These are phyloP conservation scores for Caenorhabditis panamensis DNA, from an alignment of 2,888 invertebrate genomes.

Conservation along the genomic window DNA sequence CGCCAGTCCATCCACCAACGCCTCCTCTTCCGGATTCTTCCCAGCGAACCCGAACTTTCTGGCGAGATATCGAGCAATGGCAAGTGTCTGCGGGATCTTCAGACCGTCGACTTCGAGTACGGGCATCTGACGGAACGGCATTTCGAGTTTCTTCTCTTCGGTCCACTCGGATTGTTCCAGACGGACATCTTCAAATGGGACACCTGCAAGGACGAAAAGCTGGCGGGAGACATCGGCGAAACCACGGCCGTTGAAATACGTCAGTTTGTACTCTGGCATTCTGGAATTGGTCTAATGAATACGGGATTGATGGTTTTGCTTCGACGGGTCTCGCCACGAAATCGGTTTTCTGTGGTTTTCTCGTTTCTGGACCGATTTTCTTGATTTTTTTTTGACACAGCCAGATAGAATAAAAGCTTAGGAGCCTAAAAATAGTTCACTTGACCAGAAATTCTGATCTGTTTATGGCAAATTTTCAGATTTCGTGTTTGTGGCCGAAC, in stretches of 20 bases:
- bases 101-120: constrained; percentile 62
- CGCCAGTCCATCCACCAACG: constrained; percentile 62
- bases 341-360: too few relatives aligned
- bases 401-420: too few relatives aligned
- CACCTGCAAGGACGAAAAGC: constrained; percentile 38
- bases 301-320: too few relatives aligned
- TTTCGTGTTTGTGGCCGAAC: too few relatives aligned
- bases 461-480: too few relatives aligned
- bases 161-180: constrained; percentile 42
- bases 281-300: not conserved
- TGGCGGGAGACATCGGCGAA: constrained; percentile 58
- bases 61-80: constrained; percentile 62
- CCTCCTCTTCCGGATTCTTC: constrained; percentile 50
- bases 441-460: too few relatives aligned
- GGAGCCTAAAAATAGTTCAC: too few relatives aligned
- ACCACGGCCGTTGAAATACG: constrained; percentile 52
- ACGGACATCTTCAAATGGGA: constrained; percentile 44
- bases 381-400: too few relatives aligned
- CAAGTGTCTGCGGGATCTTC: constrained; percentile 63
- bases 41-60: constrained; percentile 60
- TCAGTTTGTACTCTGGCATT: constrained; percentile 50
- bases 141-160: constrained; percentile 7
- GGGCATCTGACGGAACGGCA: constrained; percentile 60
- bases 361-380: too few relatives aligned
- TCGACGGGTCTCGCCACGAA: too few relatives aligned